Percentiles rank a stretch among this genome's conserved stretches.
These are phyloP conservation scores for Amphiura filiformis DNA, from an alignment of 35 echinoderm and acorn worm genomes.

Conservation along the genomic window DNA sequence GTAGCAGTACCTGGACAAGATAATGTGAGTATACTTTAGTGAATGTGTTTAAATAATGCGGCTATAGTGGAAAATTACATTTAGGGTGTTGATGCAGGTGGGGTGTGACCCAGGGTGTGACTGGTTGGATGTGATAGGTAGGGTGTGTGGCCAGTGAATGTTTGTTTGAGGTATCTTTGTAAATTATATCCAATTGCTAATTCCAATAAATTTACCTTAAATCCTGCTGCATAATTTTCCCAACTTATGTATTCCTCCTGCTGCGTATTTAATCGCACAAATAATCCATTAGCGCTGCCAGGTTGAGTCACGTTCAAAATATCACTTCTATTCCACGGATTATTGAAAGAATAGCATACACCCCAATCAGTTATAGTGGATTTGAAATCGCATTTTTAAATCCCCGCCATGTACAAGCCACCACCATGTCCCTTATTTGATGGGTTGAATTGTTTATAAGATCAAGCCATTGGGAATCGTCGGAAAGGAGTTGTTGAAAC, in stretches of 20 bases:
- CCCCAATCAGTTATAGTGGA: constrained; percentile 5
- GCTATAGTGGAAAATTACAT: too few relatives aligned
- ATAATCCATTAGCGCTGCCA: constrained; percentile 22
- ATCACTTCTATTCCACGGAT: not conserved
- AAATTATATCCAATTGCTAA: too few relatives aligned
- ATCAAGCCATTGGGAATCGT: too few relatives aligned
- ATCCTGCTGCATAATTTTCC: constrained; percentile 5
- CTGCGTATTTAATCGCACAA: not conserved
- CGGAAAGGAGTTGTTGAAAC: not conserved
- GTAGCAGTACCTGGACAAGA: too few relatives aligned
- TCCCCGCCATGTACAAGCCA: not conserved
- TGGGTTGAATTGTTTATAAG: not conserved
- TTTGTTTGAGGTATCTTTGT: too few relatives aligned
- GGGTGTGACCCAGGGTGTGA: too few relatives aligned
- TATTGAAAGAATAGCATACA: constrained; percentile 28
- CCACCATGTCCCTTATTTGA: constrained; percentile 21
- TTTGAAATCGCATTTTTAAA: not conserved
- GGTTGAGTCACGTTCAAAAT: not conserved
- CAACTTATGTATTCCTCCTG: constrained; percentile 7
- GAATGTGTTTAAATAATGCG: too few relatives aligned
- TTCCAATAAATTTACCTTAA: constrained; percentile 23
- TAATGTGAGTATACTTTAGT: too few relatives aligned
- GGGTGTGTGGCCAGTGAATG: too few relatives aligned
- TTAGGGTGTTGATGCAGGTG: too few relatives aligned
- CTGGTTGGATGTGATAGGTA: too few relatives aligned